Conservation (phyloP, 2,888 invertebrate species). For the Microchrysa polita region DNA sequence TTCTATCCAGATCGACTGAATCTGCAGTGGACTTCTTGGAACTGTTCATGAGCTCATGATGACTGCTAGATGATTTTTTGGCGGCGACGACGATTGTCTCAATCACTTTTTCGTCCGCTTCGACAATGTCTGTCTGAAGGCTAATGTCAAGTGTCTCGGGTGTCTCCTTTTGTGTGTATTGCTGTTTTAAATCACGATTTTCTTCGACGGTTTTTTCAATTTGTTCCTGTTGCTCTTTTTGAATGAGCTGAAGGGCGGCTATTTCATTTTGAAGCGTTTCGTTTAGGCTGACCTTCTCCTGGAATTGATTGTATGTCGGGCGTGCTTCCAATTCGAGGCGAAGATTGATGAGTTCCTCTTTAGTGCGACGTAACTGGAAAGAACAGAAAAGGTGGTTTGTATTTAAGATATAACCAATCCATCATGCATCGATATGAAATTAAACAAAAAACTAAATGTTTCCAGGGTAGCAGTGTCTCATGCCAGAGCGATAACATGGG, state of each 20-base stretch:
- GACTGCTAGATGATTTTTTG: background rate
- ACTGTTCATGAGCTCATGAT: constrained; percentile 10
- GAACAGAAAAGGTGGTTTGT: background rate
- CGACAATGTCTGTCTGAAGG: constrained; percentile 14
- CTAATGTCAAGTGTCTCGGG: background rate
- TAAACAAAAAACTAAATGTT: too few relatives aligned
- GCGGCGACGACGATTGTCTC: background rate
- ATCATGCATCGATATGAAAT: too few relatives aligned
- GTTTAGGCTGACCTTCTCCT: constrained; percentile 50
- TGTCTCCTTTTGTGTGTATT: background rate
- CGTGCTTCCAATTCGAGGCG: constrained; percentile 50
- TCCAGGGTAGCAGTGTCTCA: too few relatives aligned
- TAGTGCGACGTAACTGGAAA: constrained; percentile 46
- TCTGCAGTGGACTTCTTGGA: background rate
- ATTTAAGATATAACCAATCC: too few relatives aligned
- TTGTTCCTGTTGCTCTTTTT: constrained; percentile 51
- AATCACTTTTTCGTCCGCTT: too few relatives aligned
- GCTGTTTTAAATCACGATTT: constrained; percentile 52
- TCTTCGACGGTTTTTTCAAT: constrained; percentile 59
- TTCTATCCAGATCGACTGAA: background rate
- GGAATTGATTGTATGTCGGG: constrained; percentile 48
- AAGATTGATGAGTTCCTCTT: constrained; percentile 48
- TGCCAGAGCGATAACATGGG: too few relatives aligned
- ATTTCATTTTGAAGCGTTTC: constrained; percentile 45
- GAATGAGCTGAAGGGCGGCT: constrained; percentile 27